Base-by-base conservation (phyloP, 2,797 vertebrate species). In the Poecile montanus region DNA sequence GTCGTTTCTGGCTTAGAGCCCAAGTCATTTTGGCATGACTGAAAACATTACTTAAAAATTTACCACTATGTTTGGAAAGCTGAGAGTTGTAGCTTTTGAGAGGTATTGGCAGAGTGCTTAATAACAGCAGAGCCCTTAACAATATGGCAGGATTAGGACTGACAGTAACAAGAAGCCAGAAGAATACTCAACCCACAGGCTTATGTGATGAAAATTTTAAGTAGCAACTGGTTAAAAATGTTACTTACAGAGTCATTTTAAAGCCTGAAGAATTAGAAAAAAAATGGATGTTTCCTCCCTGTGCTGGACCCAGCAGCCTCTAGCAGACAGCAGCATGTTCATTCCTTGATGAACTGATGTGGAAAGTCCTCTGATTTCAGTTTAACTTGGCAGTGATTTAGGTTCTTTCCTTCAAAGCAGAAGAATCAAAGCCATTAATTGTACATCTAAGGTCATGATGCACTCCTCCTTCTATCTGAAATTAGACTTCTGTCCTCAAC, bases 11-110 rank as follows among this genome's bases (percentile, higher is more conserved):
- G 44, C 74, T 78, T 40, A 42, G 34, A 23, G 36, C 40, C 53
- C 53, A 74, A 67, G 67, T 61, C 56, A 66, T 51, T 94, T 94
- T n/a, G 63, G 53, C 74, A 74, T 58, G 19, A 79, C 62, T 89
- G 77, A 91, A 96, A 93, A 63, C 27, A 81, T 75, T 50, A 65
- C 79, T 89, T 65, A 36, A 63, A 88, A 71, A 73, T 72, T 94
- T 91, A 90, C 56, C 26, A 25, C 48, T 70, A 51, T 8, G 2
- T 76, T 89, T 87, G 86, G 65, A 95, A 93, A 87, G 83, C 76
- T 4, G 36, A 81, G 74, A 26, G 8, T 34, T 92, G 66, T 30
- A 88, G 60, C 48, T 84, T 90, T 78, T 74, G 42, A 77, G 62
- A 10, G 0, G 16, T 42, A 21, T 26, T 90, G 76, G 71, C 72